A percentile compares a stretch with the other conserved stretches of the same genome.
phyloP scores from a whole-genome alignment of 53 echinoderm and acorn worm genomes.

The Antedon mediterranea region DNA sequence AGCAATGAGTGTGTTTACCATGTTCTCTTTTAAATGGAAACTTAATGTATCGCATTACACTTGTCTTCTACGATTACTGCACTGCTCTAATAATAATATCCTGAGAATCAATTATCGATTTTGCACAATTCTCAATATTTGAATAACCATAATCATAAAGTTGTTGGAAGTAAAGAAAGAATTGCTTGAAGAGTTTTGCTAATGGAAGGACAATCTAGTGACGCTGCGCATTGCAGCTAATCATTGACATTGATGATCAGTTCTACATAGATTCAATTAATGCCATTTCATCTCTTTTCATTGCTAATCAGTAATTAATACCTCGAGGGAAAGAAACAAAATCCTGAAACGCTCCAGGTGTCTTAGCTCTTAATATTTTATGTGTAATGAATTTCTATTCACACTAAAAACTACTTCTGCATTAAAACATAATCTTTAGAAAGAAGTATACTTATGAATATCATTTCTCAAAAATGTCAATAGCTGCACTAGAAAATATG shows the following conservation, averaged over 20 bases:
- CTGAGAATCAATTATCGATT: neutral
- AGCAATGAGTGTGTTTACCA: no score
- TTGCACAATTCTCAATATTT: neutral
- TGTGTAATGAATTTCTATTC: constrained; percentile 1
- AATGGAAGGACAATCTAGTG: no score
- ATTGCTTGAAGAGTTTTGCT: no score
- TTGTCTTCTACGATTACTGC: neutral
- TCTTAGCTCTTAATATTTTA: neutral
- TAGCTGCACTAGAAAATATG: no score
- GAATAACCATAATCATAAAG: neutral
- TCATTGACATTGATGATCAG: neutral
- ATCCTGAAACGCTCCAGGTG: neutral
- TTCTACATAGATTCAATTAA: neutral
- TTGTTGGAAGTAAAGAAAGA: no score
- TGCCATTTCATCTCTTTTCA: neutral
- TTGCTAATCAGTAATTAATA: neutral
- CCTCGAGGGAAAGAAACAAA: neutral
- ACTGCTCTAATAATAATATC: neutral
- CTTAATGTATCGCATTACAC: no score
- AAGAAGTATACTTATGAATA: no score
- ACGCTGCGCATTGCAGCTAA: neutral
- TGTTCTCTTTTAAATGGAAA: no score
- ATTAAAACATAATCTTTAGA: no score
- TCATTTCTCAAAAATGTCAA: no score
- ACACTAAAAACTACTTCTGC: neutral